Evolutionary conservation across 1,140 invertebrate species (phyloP).

Genomic region (Cotesia typhae): DNA sequence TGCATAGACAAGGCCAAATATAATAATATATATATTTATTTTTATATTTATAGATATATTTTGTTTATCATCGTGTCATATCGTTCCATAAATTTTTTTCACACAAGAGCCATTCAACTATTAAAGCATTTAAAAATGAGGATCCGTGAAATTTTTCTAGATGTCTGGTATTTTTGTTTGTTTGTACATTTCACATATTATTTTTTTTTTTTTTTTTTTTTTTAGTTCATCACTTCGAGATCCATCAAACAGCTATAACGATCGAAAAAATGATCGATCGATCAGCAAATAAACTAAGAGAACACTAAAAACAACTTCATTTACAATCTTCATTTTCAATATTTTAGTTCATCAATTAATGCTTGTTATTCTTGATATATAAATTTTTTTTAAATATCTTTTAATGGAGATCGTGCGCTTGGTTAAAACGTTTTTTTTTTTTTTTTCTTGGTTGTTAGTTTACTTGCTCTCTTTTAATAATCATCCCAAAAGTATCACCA

Average conservation of each 20-base stretch:
- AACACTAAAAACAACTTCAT: constrained; percentile 18
- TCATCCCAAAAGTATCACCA: too few species aligned
- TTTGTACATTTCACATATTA: constrained; percentile 24
- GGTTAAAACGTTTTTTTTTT: neutral
- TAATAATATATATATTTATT: constrained; percentile 4
- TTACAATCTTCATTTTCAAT: neutral
- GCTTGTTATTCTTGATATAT: neutral
- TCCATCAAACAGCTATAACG: constrained; percentile 28
- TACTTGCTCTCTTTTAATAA: too few species aligned
- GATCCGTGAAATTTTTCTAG: constrained; percentile 16
- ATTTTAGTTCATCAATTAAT: neutral
- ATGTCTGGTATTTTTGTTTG: constrained; percentile 21
- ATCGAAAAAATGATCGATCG: constrained; percentile 6
- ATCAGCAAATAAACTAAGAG: constrained; percentile 20
- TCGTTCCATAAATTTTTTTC: constrained; percentile 28
- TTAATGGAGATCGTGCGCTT: constrained; percentile 7
- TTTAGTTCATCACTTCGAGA: constrained; percentile 26
- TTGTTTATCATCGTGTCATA: constrained; percentile 1
- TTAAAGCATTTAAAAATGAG: constrained; percentile 35
- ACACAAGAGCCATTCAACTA: constrained; percentile 28
- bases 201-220: constrained; percentile 4
- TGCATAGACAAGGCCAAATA: constrained; percentile 29
- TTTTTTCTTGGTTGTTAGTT: neutral
- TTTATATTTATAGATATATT: neutral
- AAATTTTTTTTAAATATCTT: neutral